Evolutionary conservation across 2,113 vertebrate genomes (phyloP).

Genomic region (Pseudopipra pipra): DNA sequence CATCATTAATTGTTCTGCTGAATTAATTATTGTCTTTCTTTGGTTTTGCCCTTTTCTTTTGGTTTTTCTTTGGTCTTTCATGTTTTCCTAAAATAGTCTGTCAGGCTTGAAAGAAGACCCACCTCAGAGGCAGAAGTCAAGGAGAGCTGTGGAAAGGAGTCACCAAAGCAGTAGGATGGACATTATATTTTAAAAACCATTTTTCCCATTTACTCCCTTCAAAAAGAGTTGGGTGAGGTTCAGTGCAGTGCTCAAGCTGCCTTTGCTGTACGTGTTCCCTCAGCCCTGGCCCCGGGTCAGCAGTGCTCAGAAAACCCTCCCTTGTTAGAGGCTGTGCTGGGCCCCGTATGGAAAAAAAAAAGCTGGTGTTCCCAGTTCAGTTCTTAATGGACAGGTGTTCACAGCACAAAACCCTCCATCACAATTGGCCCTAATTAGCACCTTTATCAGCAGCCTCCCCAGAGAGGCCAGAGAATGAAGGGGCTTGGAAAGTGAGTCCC

Average conservation of each 20-base stretch:
- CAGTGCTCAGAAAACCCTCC: neutral
- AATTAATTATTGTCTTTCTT: neutral
- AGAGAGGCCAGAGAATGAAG: slow-evolving; percentile 35
- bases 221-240: neutral
- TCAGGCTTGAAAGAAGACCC: neutral
- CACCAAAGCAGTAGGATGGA: neutral
- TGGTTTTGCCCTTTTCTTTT: neutral
- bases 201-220: neutral
- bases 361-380: neutral
- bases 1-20: neutral
- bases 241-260: neutral
- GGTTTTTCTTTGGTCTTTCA: neutral
- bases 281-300: neutral
- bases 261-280: neutral
- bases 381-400: slow-evolving; percentile 54
- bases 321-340: neutral
- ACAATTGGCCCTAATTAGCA: slow-evolving; percentile 61
- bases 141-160: neutral
- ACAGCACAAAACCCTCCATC: neutral
- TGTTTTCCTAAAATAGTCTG: neutral
- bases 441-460: slow-evolving; percentile 40
- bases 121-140: neutral
- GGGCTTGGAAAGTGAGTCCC: neutral
- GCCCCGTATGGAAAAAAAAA: neutral
- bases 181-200: neutral